phyloP scores from a whole-genome alignment of 2,888 invertebrate species.

The Dorcus parallelipipedus region DNA sequence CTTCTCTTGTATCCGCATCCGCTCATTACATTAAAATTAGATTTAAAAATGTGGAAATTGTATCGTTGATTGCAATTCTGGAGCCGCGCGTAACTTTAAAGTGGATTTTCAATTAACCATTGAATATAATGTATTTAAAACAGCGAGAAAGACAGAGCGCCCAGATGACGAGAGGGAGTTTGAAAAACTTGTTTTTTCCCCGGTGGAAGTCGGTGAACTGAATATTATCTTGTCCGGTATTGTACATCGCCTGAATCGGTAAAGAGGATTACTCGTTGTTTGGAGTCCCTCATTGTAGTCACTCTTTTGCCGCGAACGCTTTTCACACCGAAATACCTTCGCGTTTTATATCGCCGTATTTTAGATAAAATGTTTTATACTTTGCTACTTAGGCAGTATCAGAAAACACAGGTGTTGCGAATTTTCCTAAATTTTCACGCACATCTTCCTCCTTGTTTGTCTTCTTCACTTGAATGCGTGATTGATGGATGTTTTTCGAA shows the following conservation, averaged over 20 bases:
- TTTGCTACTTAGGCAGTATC: constrained; percentile 19
- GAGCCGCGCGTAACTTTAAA: constrained; percentile 38
- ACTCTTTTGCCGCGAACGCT: constrained; percentile 13
- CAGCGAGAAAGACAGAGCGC: constrained; percentile 19
- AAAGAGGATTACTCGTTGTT: constrained; percentile 31
- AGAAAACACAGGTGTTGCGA: constrained; percentile 27
- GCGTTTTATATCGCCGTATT: constrained; percentile 18
- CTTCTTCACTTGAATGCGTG: constrained; percentile 3
- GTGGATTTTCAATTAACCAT: constrained; percentile 52
- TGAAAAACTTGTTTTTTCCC: constrained; percentile 8
- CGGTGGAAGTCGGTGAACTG: constrained; percentile 27
- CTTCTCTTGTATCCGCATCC: constrained; percentile 34
- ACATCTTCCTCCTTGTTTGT: constrained; percentile 17
- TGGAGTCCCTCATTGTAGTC: constrained; percentile 25
- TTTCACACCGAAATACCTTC: constrained; percentile 24
- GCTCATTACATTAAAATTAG: constrained; percentile 49
- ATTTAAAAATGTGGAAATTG: constrained; percentile 52
- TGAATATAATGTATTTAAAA: constrained; percentile 44
- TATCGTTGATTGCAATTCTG: constrained; percentile 51
- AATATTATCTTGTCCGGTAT: constrained; percentile 35
- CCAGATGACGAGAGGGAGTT: constrained; percentile 1
- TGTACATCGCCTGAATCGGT: constrained; percentile 25
- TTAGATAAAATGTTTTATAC: constrained; percentile 9
- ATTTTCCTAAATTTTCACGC: constrained; percentile 8
- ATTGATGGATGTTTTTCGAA: constrained; percentile 24